phyloP scores from a whole-genome alignment of 2,888 invertebrate genomes.

The Thymelicus acteon region DNA sequence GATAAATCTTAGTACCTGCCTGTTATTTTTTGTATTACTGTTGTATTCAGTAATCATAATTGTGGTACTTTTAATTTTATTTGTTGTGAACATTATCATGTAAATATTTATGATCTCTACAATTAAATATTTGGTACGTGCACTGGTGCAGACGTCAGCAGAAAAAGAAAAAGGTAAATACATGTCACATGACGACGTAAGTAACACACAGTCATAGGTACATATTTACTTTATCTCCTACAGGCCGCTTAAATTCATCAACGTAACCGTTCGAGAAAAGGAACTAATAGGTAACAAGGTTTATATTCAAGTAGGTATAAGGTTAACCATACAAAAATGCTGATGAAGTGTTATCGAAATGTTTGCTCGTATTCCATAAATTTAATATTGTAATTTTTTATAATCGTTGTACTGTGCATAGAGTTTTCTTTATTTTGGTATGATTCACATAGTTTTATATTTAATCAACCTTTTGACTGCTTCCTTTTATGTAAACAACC shows the following conservation, averaged over 20 bases:
- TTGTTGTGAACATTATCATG: neutral
- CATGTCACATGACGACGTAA: neutral
- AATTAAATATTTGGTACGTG: neutral
- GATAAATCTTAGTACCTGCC: neutral
- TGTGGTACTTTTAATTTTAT: neutral
- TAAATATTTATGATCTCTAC: neutral
- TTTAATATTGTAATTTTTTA: no score
- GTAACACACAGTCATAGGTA: neutral
- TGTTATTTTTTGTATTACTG: neutral
- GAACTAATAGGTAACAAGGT: neutral
- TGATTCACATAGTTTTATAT: no score
- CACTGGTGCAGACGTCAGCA: slow-evolving; percentile 17
- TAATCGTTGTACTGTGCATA: no score
- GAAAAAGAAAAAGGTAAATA: slow-evolving; percentile 24
- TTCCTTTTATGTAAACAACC: no score
- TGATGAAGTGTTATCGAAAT: no score
- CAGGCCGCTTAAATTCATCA: neutral
- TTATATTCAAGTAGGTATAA: neutral
- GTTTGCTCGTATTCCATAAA: no score
- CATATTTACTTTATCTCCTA: neutral
- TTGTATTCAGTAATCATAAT: neutral
- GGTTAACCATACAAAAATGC: no score
- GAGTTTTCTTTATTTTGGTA: no score
- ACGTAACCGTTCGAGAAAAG: neutral
- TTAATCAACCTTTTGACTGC: no score